phyloP scores from a whole-genome alignment of 2,888 invertebrate species.

The Drosophila algonquin region DNA sequence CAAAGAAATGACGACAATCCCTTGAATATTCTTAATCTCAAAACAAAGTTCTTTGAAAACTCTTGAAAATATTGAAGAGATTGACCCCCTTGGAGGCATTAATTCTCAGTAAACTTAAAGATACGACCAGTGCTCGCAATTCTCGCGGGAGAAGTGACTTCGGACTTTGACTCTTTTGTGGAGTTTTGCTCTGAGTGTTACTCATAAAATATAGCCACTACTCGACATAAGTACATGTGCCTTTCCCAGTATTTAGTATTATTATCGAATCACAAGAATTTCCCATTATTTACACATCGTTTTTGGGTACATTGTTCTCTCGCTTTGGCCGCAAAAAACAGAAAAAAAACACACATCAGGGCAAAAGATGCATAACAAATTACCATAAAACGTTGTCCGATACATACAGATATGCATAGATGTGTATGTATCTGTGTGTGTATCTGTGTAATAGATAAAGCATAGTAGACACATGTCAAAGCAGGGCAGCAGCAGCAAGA shows the following conservation, averaged over 20 bases:
- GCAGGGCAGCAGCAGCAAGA: background rate
- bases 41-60: background rate
- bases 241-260: background rate
- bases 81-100: background rate
- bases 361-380: constrained; percentile 73
- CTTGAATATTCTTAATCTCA: background rate
- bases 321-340: constrained; percentile 8
- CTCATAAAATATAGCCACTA: too few relatives aligned
- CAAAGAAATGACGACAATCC: background rate
- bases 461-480: constrained; percentile 62
- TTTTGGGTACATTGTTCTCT: constrained; percentile 32
- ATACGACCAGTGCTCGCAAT: background rate
- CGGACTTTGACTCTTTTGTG: background rate
- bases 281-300: constrained; percentile 39
- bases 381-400: constrained; percentile 64
- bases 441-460: constrained; percentile 52
- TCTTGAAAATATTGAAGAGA: background rate
- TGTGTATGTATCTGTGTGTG: constrained; percentile 14
- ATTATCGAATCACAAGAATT: constrained; percentile 9
- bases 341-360: constrained; percentile 35
- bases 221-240: background rate
- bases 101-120: background rate
- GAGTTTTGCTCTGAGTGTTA: background rate
- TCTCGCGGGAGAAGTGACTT: background rate
- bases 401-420: constrained; percentile 38